A percentile compares a stretch with the other conserved stretches of the same genome.
Evolutionary conservation across 2,797 vertebrate genomes (phyloP).

Genomic region (Sebastes taczanowskii): DNA sequence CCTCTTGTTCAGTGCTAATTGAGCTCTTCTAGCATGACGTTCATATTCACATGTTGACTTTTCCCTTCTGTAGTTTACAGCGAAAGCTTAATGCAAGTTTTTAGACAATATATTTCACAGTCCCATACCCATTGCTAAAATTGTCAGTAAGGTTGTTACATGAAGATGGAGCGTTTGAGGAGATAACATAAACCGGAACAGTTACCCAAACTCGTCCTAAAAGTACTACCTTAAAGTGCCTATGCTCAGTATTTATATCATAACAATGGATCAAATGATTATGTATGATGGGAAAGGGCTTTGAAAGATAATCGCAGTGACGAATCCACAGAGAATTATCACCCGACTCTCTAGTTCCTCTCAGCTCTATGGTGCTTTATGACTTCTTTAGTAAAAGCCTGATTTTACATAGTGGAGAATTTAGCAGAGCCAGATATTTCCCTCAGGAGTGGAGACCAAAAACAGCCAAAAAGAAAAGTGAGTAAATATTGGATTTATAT

Average conservation of each 20-base stretch:
- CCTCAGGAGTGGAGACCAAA: background rate
- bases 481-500: background rate
- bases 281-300: background rate
- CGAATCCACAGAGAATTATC: background rate
- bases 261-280: background rate
- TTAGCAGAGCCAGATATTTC: background rate
- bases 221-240: background rate
- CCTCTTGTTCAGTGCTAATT: background rate
- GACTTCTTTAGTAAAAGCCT: too few relatives aligned
- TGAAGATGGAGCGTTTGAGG: background rate
- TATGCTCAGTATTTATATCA: background rate
- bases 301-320: background rate
- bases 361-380: too few relatives aligned
- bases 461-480: too few relatives aligned
- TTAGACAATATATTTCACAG: background rate
- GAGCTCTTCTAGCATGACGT: background rate
- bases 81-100: background rate
- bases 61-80: background rate
- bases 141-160: background rate
- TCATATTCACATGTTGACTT: background rate
- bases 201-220: background rate
- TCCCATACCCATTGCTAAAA: background rate
- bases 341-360: too few relatives aligned
- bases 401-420: background rate
- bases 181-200: background rate